Base-by-base conservation (phyloP, 2,797 vertebrate species). In the Merluccius polli region DNA sequence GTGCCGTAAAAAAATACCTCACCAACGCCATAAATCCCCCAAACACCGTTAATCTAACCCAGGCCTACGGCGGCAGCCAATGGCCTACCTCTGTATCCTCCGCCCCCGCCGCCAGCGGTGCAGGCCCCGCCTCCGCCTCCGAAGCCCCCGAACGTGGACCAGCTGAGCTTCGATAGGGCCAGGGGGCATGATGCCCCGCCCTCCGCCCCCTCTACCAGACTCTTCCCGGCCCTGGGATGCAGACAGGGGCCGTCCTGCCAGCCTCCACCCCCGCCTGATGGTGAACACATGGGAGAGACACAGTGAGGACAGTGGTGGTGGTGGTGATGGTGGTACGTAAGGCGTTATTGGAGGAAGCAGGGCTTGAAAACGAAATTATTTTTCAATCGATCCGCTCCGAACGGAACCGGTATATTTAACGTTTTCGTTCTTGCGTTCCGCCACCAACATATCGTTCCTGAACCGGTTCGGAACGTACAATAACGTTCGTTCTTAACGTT, bases 121-220 rank as follows among this genome's bases (percentile, higher is more conserved):
- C 97, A 98, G 41, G 96, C 95, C 8, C 97, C 95, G 44, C 97
- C 95, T 80, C 96, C 96, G 7, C 96, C 95, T 73, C 96, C 95
- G 77, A 97, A 97, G 27, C 96, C 96, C 30, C 97, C 94, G 0
- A 90, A 95, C 0, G 95, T 96, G 4, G 91, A 90, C 97, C 97
- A 97, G 72, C 88, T 87, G 27, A 97, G 94, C 48, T 92, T 94
- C 75, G 92, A 90, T 86, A 93, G 71, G 44, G 96, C 95, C 21
- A 93, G 89, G 0, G 91, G 88, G 84, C 96, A 98, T 6, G 96
- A 91, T 24, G 91, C 93, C 12, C 96, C 96, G 10, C 96, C 96
- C 82, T 94, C 91, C 4, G 94, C 94, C 10, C 95, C 95, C 83
- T 96, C 95, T 81, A 89, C 79, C 75, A 95, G 92, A 16, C 96